Base-by-base conservation (phyloP, 23 tunicate genomes). In the Phallusia fumigata region DNA sequence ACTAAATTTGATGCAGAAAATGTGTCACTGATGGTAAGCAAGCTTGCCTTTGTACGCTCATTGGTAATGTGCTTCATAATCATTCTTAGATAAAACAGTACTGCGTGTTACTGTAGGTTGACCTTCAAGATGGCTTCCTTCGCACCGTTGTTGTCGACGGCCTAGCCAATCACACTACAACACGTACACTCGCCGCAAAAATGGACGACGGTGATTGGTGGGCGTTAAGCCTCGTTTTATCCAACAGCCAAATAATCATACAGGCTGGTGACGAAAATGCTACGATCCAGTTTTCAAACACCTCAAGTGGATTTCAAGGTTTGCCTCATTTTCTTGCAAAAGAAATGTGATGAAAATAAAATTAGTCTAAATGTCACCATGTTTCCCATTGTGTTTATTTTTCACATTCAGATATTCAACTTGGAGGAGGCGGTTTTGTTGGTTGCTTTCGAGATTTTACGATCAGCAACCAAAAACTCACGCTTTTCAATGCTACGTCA, bases 381-480 rank as follows among this genome's bases (percentile, higher is more conserved):
- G 47, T 40, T 40, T 40, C 10, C 10, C 5, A 40, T 40, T 40
- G 5, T 40, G 5, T 40, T 3, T 40, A 3, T 40, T 3, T 40
- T 40, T 40, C 47, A 10, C 47, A 40, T 40, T 58, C 69, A 22
- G 69, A 58, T 58, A 24, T 58, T 58, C 28, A 58, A 58, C 28
- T 58, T 22, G 69, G 69, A 21, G 69, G 69, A 11, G 77, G 19
- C 77, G 77, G 77, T 28, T 88, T 40, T 73, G 73, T 40, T 30
- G 94, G 94, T 31, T 89, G 94, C 50, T 52, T 89, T 18, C 44
- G 88, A 0, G 94, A 89, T 35, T 52, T 86, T 15, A 81, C 72
- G 11, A 0, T 86, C 3, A 69, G 65, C 50, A 73, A 49, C 0
- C 32, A 28, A 15, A 30, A 74, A 28, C 69, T 31, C 35, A 5